Percentiles rank a stretch among this genome's conserved stretches.
Evolutionary conservation across 2,797 vertebrate species (phyloP).

Genomic region (Masticophis lateralis): DNA sequence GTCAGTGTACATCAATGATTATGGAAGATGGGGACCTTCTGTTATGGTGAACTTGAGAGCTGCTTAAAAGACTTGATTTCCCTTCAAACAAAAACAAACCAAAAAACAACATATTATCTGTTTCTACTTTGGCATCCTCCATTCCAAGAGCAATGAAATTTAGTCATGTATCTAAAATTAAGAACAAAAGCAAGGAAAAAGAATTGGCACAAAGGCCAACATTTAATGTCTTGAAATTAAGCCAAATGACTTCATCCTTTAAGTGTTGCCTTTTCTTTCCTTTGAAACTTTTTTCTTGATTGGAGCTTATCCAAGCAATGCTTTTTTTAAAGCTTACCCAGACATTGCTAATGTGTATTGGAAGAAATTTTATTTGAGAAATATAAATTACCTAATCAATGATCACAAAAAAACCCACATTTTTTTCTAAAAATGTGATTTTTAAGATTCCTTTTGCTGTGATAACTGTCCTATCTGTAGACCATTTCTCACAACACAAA

Average conservation of each 20-base stretch:
- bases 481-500: background rate
- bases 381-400: background rate
- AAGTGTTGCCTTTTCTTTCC: background rate
- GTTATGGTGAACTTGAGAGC: background rate
- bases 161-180: background rate
- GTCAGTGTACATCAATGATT: background rate
- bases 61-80: background rate
- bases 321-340: background rate
- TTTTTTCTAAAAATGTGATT: background rate
- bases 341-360: background rate
- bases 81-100: background rate
- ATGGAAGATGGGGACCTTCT: background rate
- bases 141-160: background rate
- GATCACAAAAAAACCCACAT: background rate
- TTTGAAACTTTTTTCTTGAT: background rate
- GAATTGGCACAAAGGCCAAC: background rate
- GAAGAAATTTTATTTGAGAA: background rate
- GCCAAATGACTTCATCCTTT: background rate
- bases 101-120: background rate
- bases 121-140: background rate
- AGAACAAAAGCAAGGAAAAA: background rate
- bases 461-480: background rate
- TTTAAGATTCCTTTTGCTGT: background rate
- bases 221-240: background rate
- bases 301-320: background rate